Evolutionary conservation across 2,797 vertebrate species (phyloP), one percentile per base, ranked within the genome.

Genomic region (Halcyon smyrnensis): DNA sequence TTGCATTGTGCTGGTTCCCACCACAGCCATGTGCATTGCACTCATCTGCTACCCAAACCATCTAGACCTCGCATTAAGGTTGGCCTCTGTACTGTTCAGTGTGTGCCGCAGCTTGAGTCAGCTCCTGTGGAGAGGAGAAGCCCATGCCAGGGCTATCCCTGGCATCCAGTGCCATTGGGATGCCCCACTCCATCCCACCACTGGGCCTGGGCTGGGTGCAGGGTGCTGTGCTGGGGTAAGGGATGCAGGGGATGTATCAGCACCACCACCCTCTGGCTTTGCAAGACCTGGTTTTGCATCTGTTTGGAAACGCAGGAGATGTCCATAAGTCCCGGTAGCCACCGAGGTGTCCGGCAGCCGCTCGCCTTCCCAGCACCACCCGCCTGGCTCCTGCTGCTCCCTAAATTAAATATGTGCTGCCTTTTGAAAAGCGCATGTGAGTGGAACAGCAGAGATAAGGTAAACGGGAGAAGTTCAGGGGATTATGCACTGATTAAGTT

Each of bases 401-500:
- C 43, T n/a, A 37, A 75, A 94, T 95, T 79, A 80, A 94, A 71
- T 32, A 8, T 54, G 81, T 48, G 71, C 87, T 65, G 78, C 85
- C 74, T 77, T 67, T 77, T 53, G 94, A 69, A 88, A 71, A 65
- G 63, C 63, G 56, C 30, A 2, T 60, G 91, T 19, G 92, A 88
- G 84, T 84, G 90, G 63, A 84, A 77, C 1, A 1, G 87, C 11
- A 4, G 67, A 95, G 95, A 97, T 92, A 95, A 94, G 77, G 87
- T 60, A 36, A 96, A 84, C 0, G 3, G 62, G 84, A 87, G 78
- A 93, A 83, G 92, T 97, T 94, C 43, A 16, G 84, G 92, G 93
- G 96, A 95, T 96, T 96, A 89, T 77, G 92, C 45, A 30, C 89
- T 94, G 93, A 94, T 94, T 95, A 95, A 94, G 95, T 95, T 95